phyloP scores from a whole-genome alignment of 2,888 invertebrate species.

The Mesopsocus fuscifrons region DNA sequence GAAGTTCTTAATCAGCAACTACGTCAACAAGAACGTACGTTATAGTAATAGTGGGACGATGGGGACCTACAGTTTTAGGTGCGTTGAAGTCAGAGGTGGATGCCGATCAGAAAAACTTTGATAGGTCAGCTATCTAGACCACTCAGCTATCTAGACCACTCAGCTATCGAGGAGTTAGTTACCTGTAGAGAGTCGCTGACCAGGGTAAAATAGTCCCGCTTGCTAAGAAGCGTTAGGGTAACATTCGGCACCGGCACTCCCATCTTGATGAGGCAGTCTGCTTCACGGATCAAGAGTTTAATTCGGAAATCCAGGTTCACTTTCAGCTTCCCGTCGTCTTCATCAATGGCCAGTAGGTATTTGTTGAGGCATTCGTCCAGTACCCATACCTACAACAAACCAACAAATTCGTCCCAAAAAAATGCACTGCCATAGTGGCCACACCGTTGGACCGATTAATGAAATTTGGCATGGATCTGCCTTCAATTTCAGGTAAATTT shows the following conservation, averaged over 20 bases:
- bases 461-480: too few relatives aligned
- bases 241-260: constrained; percentile 63
- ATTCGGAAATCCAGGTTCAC: constrained; percentile 64
- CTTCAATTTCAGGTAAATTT: too few relatives aligned
- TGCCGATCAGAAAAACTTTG: too few relatives aligned
- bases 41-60: constrained; percentile 2
- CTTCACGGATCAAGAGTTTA: constrained; percentile 57
- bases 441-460: too few relatives aligned
- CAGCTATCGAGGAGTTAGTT: too few relatives aligned
- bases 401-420: background rate
- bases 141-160: too few relatives aligned
- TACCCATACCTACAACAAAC: constrained; percentile 34
- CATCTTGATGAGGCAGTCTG: constrained; percentile 69
- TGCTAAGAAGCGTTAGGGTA: constrained; percentile 56
- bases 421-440: too few relatives aligned
- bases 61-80: too few relatives aligned
- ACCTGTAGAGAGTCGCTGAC: constrained; percentile 62
- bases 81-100: too few relatives aligned
- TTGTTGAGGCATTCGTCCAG: constrained; percentile 42
- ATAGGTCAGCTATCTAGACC: too few relatives aligned
- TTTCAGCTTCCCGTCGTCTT: constrained; percentile 42
- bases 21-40: constrained; percentile 18
- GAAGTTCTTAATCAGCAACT: constrained; percentile 63
- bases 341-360: constrained; percentile 38
- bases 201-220: constrained; percentile 53